Conservation (phyloP, 2,888 invertebrate genomes). For the Pandemis heparana region DNA sequence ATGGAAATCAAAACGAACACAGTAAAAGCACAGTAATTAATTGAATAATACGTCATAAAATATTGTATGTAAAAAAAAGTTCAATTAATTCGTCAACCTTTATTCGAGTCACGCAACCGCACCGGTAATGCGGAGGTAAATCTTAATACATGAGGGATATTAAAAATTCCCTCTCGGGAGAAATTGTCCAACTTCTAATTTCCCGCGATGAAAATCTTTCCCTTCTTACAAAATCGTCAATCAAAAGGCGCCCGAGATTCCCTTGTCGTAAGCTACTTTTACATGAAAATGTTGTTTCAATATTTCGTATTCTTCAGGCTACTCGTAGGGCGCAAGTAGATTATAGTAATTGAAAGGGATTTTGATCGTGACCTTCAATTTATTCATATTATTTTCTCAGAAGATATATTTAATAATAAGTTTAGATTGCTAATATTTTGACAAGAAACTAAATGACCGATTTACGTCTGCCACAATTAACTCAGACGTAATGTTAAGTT, state of each 20-base stretch:
- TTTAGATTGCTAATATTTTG: too few species aligned
- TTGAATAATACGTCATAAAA: not conserved
- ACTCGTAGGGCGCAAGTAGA: constrained; percentile 35
- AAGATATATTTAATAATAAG: not conserved
- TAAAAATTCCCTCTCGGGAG: constrained; percentile 63
- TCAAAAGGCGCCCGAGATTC: constrained; percentile 63
- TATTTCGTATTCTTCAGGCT: constrained; percentile 47
- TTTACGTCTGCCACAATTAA: too few species aligned
- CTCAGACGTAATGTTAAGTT: too few species aligned
- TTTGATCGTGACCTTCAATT: constrained; percentile 23
- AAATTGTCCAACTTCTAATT: constrained; percentile 68
- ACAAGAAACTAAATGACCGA: too few species aligned
- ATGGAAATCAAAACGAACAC: too few species aligned
- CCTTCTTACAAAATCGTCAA: constrained; percentile 71
- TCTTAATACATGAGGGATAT: constrained; percentile 66
- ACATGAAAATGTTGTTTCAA: constrained; percentile 56
- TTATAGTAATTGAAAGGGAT: constrained; percentile 38
- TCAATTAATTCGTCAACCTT: constrained; percentile 28
- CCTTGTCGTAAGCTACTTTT: constrained; percentile 60
- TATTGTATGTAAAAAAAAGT: constrained; percentile 17
- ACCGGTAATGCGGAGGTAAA: constrained; percentile 59
- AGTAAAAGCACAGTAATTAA: too few species aligned
- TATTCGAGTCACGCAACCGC: constrained; percentile 49
- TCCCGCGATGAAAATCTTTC: constrained; percentile 68
- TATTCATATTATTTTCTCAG: constrained; percentile 3